Conservation (phyloP, 2,888 invertebrate species). For the Agrilus biguttatus region DNA sequence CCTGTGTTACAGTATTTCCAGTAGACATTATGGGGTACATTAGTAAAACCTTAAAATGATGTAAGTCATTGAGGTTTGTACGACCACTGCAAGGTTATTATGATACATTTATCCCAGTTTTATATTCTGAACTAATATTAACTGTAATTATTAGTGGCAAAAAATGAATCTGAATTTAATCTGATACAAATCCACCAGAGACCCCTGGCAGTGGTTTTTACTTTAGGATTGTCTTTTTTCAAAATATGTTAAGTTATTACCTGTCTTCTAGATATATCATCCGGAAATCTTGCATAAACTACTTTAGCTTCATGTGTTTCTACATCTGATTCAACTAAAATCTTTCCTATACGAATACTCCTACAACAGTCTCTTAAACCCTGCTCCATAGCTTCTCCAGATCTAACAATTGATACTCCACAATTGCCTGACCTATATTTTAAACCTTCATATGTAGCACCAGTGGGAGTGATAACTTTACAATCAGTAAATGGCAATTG, state of each 20-base stretch:
- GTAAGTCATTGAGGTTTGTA: background rate
- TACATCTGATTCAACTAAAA: slow-evolving; percentile 89
- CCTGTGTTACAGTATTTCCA: slow-evolving; percentile 89
- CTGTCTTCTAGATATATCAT: slow-evolving; percentile 77
- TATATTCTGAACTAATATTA: too few species aligned
- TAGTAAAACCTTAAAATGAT: slow-evolving; percentile 50
- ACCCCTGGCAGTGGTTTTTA: too few species aligned
- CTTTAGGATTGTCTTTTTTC: too few species aligned
- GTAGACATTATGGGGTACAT: slow-evolving; percentile 99
- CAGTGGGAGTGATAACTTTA: slow-evolving; percentile 86
- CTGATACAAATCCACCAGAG: too few species aligned
- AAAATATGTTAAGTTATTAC: slow-evolving; percentile 12
- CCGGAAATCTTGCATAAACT: slow-evolving; percentile 94
- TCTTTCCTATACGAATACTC: slow-evolving; percentile 96
- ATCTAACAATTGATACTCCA: slow-evolving; percentile 92
- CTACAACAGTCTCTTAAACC: slow-evolving; percentile 92
- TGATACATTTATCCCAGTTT: too few species aligned
- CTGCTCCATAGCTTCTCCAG: slow-evolving; percentile 44
- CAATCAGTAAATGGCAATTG: slow-evolving; percentile 88
- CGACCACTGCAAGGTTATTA: too few species aligned
- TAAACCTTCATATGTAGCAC: slow-evolving; percentile 78
- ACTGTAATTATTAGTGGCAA: too few species aligned
- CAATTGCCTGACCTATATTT: slow-evolving; percentile 96
- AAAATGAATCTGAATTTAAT: too few species aligned
- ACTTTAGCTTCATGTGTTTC: slow-evolving; percentile 95